These are phyloP conservation scores for Drosophila meridiana DNA, from an alignment of 2,888 invertebrate species.

Conservation along the genomic window DNA sequence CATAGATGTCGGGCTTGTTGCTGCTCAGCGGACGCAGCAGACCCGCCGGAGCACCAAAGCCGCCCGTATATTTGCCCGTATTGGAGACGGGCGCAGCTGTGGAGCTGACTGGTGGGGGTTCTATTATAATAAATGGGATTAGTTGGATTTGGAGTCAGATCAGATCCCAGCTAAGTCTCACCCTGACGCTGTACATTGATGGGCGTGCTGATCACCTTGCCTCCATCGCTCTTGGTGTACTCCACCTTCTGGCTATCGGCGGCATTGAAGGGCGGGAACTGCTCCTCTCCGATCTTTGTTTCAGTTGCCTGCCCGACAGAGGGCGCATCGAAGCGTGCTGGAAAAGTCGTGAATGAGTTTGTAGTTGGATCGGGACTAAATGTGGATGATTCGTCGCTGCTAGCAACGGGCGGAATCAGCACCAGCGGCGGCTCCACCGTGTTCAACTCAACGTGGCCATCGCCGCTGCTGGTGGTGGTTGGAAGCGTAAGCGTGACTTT, in stretches of 20 bases:
- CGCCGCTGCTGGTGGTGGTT: slow-evolving; percentile 22
- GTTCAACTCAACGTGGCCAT: slow-evolving; percentile 29
- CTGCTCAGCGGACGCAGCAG: slow-evolving; percentile 48
- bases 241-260: slow-evolving; percentile 71
- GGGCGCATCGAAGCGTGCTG: slow-evolving; percentile 78
- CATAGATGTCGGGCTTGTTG: slow-evolving; percentile 57
- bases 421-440: slow-evolving; percentile 68
- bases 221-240: slow-evolving; percentile 83
- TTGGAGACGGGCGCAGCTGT: slow-evolving; percentile 17
- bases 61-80: slow-evolving; percentile 81
- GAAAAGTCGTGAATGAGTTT: slow-evolving; percentile 81
- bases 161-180: slow-evolving; percentile 35
- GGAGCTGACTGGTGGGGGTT: slow-evolving; percentile 13
- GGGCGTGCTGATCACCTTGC: slow-evolving; percentile 82
- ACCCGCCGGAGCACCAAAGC: slow-evolving; percentile 76
- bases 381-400: slow-evolving; percentile 31
- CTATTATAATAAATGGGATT: slow-evolving; percentile 16
- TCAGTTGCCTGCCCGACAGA: slow-evolving; percentile 6
- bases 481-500: slow-evolving; percentile 79
- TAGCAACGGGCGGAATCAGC: slow-evolving; percentile 67
- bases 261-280: slow-evolving; percentile 59
- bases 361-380: slow-evolving; percentile 57
- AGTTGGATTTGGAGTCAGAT: not conserved
- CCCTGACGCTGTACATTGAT: slow-evolving; percentile 65
- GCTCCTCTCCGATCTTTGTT: slow-evolving; percentile 41